Conservation (phyloP, 2,888 invertebrate genomes). For the Doris montereyensis region DNA sequence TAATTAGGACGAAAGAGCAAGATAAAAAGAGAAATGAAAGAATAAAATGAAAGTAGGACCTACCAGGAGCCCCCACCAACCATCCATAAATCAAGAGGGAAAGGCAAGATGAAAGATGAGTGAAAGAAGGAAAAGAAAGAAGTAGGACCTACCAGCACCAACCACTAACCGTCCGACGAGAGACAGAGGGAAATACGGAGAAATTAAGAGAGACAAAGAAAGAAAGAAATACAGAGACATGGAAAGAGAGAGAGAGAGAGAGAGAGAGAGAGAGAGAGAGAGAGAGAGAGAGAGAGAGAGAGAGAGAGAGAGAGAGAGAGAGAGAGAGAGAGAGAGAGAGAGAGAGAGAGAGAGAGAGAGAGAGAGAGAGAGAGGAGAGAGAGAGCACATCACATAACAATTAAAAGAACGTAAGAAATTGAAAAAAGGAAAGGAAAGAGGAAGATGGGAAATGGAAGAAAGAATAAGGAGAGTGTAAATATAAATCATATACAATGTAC, state of each 20-base stretch:
- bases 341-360: slow-evolving; percentile 21
- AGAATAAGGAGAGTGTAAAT: too few relatives aligned
- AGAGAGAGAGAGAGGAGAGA: neutral
- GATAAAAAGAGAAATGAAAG: neutral
- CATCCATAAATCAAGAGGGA: slow-evolving; percentile 3
- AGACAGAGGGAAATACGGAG: too few relatives aligned
- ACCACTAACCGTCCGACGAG: too few relatives aligned
- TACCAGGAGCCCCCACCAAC: too few relatives aligned
- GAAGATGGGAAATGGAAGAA: too few relatives aligned
- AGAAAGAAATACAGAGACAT: too few relatives aligned
- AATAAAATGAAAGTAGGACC: too few relatives aligned
- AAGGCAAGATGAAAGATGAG: too few relatives aligned
- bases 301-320: slow-evolving; percentile 1
- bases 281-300: slow-evolving; percentile 11
- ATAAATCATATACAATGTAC: too few relatives aligned
- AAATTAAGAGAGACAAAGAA: slow-evolving; percentile 65
- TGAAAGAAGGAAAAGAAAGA: neutral
- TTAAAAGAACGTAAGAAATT: neutral
- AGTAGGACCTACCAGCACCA: neutral
- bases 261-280: slow-evolving; percentile 24
- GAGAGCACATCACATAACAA: neutral
- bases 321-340: slow-evolving; percentile 9
- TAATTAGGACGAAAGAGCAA: slow-evolving; percentile 13
- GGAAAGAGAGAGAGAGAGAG: slow-evolving; percentile 15
- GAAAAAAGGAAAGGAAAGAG: too few relatives aligned